A percentile compares a stretch with the other conserved stretches of the same genome.
These are phyloP conservation scores for Paraescarpia echinospica DNA, from an alignment of 1,140 invertebrate genomes.

Conservation along the genomic window DNA sequence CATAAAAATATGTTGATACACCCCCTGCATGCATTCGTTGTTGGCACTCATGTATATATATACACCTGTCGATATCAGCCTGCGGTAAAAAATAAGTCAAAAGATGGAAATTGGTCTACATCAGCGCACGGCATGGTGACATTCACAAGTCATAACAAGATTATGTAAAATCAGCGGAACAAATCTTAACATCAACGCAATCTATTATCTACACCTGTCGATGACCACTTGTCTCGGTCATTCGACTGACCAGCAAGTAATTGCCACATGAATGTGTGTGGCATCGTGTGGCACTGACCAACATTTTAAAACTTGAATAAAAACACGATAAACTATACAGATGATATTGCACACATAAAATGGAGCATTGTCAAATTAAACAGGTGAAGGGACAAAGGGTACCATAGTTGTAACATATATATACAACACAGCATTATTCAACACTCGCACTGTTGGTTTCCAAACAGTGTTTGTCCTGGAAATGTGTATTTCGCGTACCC, in stretches of 20 bases:
- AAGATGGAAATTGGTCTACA: neutral
- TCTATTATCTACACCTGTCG: neutral
- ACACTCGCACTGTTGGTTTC: neutral
- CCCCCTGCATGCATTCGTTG: neutral
- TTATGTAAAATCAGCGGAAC: neutral
- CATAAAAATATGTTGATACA: neutral
- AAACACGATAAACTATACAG: neutral
- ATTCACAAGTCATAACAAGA: neutral
- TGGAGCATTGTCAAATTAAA: neutral
- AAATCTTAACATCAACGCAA: neutral
- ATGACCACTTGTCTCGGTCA: neutral
- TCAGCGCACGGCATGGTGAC: neutral
- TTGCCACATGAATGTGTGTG: neutral
- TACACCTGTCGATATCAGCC: neutral
- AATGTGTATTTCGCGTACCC: neutral
- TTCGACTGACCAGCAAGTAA: neutral
- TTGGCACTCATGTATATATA: neutral
- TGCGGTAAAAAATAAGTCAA: neutral
- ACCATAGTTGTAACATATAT: neutral
- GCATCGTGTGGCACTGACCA: neutral
- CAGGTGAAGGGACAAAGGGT: neutral
- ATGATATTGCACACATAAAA: neutral
- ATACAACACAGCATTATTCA: neutral
- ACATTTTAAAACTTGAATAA: neutral
- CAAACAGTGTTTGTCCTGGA: neutral